These are phyloP conservation scores for Trididemnum clinides DNA, from an alignment of 23 tunicate species.

Conservation along the genomic window DNA sequence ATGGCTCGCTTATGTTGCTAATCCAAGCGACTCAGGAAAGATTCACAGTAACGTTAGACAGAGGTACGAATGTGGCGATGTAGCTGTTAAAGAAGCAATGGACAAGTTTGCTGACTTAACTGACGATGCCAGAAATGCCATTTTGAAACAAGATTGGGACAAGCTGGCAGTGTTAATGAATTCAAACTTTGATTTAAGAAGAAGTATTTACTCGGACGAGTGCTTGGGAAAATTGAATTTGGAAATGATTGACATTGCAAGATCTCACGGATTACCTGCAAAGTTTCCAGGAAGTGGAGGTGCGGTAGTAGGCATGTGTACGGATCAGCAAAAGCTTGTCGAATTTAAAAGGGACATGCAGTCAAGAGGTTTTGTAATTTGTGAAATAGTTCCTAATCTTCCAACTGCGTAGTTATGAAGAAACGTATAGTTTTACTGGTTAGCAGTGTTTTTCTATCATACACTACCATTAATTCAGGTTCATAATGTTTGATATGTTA, in stretches of 20 bases:
- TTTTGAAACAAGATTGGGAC: slow-evolving; percentile 64
- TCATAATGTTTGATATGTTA: no score
- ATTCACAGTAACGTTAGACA: slow-evolving; percentile 82
- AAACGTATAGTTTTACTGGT: no score
- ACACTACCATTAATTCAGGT: no score
- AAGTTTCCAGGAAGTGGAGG: slow-evolving; percentile 98
- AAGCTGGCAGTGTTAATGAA: slow-evolving; percentile 60
- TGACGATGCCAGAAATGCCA: slow-evolving; percentile 61
- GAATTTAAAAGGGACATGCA: slow-evolving; percentile 60
- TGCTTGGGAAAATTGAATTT: slow-evolving; percentile 68
- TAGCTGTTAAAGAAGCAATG: slow-evolving; percentile 71
- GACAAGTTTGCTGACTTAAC: slow-evolving; percentile 63
- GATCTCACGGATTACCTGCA: slow-evolving; percentile 57
- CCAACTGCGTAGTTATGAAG: not conserved
- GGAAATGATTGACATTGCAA: slow-evolving; percentile 68
- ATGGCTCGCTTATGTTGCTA: slow-evolving; percentile 75
- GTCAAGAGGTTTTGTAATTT: slow-evolving; percentile 69
- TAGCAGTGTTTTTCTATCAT: no score
- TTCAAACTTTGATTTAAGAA: slow-evolving; percentile 72
- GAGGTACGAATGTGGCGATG: slow-evolving; percentile 70
- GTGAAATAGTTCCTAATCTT: slow-evolving; percentile 61
- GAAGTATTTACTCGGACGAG: slow-evolving; percentile 59
- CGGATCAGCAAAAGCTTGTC: slow-evolving; percentile 4
- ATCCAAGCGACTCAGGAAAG: slow-evolving; percentile 93
- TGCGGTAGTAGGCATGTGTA: slow-evolving; percentile 84